Percentiles rank a stretch among this genome's conserved stretches.
phyloP scores from a whole-genome alignment of 2,888 invertebrate genomes.

The Lucinisca nassula region DNA sequence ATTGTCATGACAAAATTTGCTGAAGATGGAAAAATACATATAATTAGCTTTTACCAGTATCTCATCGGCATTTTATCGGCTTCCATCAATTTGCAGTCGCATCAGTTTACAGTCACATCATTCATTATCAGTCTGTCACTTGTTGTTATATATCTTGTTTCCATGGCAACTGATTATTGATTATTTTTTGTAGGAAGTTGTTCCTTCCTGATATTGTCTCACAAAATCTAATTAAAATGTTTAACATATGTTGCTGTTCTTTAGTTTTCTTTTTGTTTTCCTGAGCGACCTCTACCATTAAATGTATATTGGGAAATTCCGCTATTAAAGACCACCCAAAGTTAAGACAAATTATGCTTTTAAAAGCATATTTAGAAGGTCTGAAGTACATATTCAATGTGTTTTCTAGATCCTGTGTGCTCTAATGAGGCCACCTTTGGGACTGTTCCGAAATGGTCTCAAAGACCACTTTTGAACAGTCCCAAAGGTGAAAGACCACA shows the following conservation, averaged over 20 bases:
- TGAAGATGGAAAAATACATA: no score
- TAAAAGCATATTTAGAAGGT: background rate
- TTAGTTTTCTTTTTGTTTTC: background rate
- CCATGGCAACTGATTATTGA: conserved; percentile 53
- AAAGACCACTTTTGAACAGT: no score
- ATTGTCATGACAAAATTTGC: no score
- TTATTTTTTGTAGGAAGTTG: conserved; percentile 59
- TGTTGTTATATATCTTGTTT: conserved; percentile 35
- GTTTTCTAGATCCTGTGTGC: background rate
- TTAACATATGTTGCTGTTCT: conserved; percentile 52
- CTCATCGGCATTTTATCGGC: no score
- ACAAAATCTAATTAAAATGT: conserved; percentile 71
- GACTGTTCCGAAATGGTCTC: no score
- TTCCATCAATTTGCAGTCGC: no score
- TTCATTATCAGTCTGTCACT: background rate
- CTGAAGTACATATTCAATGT: background rate
- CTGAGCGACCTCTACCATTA: background rate
- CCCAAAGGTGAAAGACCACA: no score
- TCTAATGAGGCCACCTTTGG: no score
- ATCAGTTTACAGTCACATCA: background rate
- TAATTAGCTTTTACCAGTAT: no score
- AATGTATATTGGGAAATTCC: background rate
- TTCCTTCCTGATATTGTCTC: conserved; percentile 71
- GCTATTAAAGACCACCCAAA: no score
- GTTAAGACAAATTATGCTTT: no score